These are phyloP conservation scores for Radopholus similis DNA, from an alignment of 1,140 invertebrate species.

Conservation along the genomic window DNA sequence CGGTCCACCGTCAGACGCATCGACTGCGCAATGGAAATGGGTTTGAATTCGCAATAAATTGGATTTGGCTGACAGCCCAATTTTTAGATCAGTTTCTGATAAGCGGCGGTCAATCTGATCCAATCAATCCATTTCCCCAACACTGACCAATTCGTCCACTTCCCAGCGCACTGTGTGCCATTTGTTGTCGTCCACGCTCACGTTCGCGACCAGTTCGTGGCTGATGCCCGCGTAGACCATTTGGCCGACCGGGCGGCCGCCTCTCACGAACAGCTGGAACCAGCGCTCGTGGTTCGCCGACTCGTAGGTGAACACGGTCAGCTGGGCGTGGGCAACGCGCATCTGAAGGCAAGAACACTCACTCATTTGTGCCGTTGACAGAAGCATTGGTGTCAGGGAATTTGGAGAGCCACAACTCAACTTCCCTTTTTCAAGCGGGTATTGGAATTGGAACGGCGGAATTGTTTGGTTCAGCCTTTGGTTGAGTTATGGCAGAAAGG, in stretches of 20 bases:
- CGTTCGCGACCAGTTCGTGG: constrained; percentile 39
- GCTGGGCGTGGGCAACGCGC: constrained; percentile 45
- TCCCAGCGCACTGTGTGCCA: constrained; percentile 59
- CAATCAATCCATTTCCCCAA: too few relatives aligned
- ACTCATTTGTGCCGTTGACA: too few relatives aligned
- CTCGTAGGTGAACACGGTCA: constrained; percentile 58
- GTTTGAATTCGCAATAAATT: constrained; percentile 38
- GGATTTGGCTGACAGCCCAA: constrained; percentile 1
- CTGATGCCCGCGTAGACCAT: constrained; percentile 45
- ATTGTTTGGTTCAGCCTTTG: too few relatives aligned
- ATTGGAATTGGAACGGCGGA: too few relatives aligned
- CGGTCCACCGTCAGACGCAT: constrained; percentile 44
- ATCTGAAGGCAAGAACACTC: too few relatives aligned
- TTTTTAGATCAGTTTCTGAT: neutral
- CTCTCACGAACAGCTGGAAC: constrained; percentile 56
- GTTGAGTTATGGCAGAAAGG: too few relatives aligned
- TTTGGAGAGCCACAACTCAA: neutral
- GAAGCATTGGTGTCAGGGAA: too few relatives aligned
- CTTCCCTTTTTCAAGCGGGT: too few relatives aligned
- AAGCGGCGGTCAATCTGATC: too few relatives aligned
- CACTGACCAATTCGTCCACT: constrained; percentile 31
- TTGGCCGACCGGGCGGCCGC: constrained; percentile 48
- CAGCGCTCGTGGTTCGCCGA: constrained; percentile 54
- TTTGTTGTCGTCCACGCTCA: constrained; percentile 36
- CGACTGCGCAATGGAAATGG: constrained; percentile 4